Base-by-base conservation (phyloP, 2,888 invertebrate genomes). In the Belgica antarctica region DNA sequence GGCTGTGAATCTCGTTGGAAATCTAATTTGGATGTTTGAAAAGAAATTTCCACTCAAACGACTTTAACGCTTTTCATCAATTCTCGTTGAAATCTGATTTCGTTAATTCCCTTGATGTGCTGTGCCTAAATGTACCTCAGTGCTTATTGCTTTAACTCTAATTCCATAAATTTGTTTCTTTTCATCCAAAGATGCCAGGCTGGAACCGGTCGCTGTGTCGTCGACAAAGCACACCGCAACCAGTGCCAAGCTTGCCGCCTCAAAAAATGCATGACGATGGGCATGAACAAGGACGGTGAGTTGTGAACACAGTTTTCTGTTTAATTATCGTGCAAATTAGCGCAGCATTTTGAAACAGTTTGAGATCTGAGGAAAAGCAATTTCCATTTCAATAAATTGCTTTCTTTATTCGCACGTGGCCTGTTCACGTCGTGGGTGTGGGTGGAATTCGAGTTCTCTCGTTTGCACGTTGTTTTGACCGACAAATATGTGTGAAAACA, bases 241-340 rank as follows among this genome's bases (percentile, higher is more conserved):
- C 99, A 99, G 79, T 99, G 99, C 78, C 98, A 99, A 79, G 98
- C 98, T 0, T 99, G 99, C 80, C 85, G 99, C 59, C 86, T 99
- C 74, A 97, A 96, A 84, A 99, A 99, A 82, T 99, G 99, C 80
- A 86, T 99, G 74, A 87, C 92, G 73, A 96, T 96, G 94, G 99
- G 98, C 72, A 99, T 99, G 99, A 99, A 99, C 82, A 99, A 98
- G 84, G 98, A 99, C 82, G 98, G 98, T 98, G 82, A 89, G 92
- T 83, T 7, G 7, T 12, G 15, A n/a, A 41, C 4, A 41, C 12
- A 31, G 12, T 31, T 12, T 31, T 41, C 15, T 41, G 41, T n/a
- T 41, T 41, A 41, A 41, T 41, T 41, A 41, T 12, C 12, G 12
- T 12, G 4, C 12, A 41, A 41, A 41, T 7, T 41, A 41, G 15